These are phyloP conservation scores for Musca vetustissima DNA, from an alignment of 1,140 invertebrate genomes.

Conservation along the genomic window DNA sequence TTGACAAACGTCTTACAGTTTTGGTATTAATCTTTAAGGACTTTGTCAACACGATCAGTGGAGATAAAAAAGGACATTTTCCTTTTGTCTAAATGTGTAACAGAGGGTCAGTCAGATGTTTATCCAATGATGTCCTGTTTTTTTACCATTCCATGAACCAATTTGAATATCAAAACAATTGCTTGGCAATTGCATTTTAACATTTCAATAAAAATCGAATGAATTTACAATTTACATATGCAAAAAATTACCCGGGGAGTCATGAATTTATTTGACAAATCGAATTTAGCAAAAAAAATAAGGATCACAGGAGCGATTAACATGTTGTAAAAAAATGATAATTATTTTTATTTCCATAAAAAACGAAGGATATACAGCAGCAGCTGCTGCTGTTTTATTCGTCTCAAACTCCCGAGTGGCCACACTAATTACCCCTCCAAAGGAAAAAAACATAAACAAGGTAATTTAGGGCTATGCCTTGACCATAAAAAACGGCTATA, in stretches of 20 bases:
- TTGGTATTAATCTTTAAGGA: slow-evolving; percentile 19
- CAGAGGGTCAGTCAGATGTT: too few relatives aligned
- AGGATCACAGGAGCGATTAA: too few relatives aligned
- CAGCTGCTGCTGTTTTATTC: not conserved
- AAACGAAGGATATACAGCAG: not conserved
- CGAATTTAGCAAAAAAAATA: not conserved
- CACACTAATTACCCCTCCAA: slow-evolving; percentile 13
- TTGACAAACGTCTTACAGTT: not conserved
- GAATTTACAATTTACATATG: slow-evolving; percentile 3
- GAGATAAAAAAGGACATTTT: not conserved
- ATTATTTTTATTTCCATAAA: too few relatives aligned
- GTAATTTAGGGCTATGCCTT: slow-evolving; percentile 5
- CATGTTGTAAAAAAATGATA: too few relatives aligned
- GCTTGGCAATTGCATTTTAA: not conserved
- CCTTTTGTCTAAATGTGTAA: too few relatives aligned
- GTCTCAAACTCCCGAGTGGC: not conserved
- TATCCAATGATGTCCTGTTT: too few relatives aligned
- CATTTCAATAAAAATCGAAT: slow-evolving; percentile 12
- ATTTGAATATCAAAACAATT: slow-evolving; percentile 16
- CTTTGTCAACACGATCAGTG: slow-evolving; percentile 12
- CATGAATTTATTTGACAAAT: slow-evolving; percentile 17
- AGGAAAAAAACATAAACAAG: slow-evolving; percentile 5
- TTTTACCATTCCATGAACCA: not conserved
- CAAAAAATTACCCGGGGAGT: not conserved
- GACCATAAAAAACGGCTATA: slow-evolving; percentile 10